These are phyloP conservation scores for Medauroidea extradentata DNA, from an alignment of 1,140 invertebrate species.

Conservation along the genomic window DNA sequence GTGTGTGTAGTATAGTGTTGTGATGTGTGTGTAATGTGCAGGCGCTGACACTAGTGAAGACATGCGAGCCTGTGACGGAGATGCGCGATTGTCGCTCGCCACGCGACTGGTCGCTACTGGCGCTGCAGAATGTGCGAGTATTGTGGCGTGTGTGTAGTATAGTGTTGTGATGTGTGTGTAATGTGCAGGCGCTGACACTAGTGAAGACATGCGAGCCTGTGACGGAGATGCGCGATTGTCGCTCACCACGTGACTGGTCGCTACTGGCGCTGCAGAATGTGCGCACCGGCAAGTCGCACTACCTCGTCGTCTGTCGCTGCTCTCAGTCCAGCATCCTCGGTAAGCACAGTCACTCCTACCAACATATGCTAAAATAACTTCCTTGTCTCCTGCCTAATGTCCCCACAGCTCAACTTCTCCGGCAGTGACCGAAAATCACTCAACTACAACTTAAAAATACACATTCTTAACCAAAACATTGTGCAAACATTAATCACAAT, in stretches of 20 bases:
- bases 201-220: constrained; percentile 92
- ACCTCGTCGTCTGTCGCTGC: constrained; percentile 88
- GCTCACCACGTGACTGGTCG: constrained; percentile 85
- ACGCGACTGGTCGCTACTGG: constrained; percentile 86
- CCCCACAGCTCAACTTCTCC: too few species aligned
- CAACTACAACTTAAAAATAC: too few species aligned
- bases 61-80: constrained; percentile 83
- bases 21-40: constrained; percentile 36
- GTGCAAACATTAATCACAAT: too few species aligned
- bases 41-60: constrained; percentile 86
- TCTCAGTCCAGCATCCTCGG: constrained; percentile 76
- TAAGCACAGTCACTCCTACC: constrained; percentile 47
- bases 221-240: constrained; percentile 81
- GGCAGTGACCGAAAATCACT: too few species aligned
- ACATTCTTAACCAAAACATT: too few species aligned
- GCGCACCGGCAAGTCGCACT: constrained; percentile 89
- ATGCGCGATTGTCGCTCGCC: constrained; percentile 83
- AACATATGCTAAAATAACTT: too few species aligned
- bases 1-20: neutral
- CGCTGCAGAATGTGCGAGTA: constrained; percentile 79
- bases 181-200: constrained; percentile 70
- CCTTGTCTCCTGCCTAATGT: too few species aligned
- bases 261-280: constrained; percentile 86
- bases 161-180: neutral
- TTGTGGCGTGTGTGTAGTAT: neutral